These are phyloP conservation scores for Phaethon lepturus DNA, from an alignment of 2,113 vertebrate genomes.

Conservation along the genomic window DNA sequence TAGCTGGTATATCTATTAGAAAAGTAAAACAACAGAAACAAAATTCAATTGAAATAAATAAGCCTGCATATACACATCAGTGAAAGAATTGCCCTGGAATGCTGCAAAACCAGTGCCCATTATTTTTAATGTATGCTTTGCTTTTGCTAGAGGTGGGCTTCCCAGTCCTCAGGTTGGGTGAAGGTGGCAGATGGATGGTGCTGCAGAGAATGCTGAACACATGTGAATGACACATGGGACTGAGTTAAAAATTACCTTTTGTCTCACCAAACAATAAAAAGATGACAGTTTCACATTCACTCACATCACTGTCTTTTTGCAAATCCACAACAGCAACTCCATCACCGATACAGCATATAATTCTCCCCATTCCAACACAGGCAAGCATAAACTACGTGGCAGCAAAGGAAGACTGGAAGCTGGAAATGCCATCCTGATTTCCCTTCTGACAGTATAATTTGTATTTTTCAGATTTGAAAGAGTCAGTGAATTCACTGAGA, in stretches of 20 bases:
- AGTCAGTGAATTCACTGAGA: neutral
- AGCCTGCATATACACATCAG: neutral
- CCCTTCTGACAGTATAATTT: neutral
- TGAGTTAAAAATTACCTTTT: slow-evolving; percentile 49
- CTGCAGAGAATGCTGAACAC: neutral
- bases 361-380: neutral
- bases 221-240: neutral
- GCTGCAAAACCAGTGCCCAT: neutral
- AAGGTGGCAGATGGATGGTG: slow-evolving; percentile 1
- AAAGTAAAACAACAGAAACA: neutral
- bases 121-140: slow-evolving; percentile 51
- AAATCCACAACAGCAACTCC: neutral
- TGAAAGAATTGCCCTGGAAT: neutral
- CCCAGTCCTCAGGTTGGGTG: neutral
- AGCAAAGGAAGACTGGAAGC: slow-evolving; percentile 2
- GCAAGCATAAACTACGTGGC: neutral
- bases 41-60: neutral
- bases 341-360: neutral
- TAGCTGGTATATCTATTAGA: neutral
- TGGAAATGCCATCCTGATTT: neutral
- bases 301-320: neutral
- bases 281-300: slow-evolving; percentile 4
- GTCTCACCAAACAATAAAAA: slow-evolving; percentile 8
- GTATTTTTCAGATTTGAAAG: neutral
- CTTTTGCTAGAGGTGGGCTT: neutral